Conservation (phyloP, 2,113 vertebrate genomes). For the Amblyopsis rosae region DNA sequence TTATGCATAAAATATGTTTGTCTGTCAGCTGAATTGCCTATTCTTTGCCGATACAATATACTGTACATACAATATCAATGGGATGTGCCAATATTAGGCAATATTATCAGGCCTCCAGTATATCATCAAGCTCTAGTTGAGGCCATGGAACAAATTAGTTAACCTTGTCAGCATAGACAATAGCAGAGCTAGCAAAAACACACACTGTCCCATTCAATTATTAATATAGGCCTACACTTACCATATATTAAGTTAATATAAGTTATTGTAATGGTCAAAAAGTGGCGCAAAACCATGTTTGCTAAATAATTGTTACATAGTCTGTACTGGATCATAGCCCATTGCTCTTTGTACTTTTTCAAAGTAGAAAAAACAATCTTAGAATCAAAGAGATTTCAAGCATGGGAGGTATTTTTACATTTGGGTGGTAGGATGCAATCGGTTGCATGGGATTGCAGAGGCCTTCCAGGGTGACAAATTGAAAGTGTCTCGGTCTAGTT, state of each 20-base stretch:
- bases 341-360: constrained; percentile 32
- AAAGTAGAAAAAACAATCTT: constrained; percentile 9
- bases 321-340: background rate
- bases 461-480: constrained; percentile 85
- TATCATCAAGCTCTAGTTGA: no score
- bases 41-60: no score
- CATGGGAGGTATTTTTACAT: constrained; percentile 76
- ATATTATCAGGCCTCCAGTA: no score
- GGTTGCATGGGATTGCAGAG: constrained; percentile 68
- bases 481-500: constrained; percentile 89
- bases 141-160: no score
- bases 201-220: background rate
- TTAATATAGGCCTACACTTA: background rate
- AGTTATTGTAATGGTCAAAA: no score
- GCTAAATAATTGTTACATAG: background rate
- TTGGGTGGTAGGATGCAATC: constrained; percentile 76
- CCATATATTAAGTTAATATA: constrained; percentile 6
- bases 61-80: no score
- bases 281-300: background rate
- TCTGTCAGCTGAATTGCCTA: no score
- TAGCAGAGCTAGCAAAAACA: background rate
- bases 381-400: constrained; percentile 52
- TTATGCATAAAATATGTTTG: no score
- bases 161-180: background rate
- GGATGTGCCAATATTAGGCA: no score